Evolutionary conservation across 2,888 invertebrate genomes (phyloP), one percentile per base, ranked within the genome.

Genomic region (Tetragnatha montana): DNA sequence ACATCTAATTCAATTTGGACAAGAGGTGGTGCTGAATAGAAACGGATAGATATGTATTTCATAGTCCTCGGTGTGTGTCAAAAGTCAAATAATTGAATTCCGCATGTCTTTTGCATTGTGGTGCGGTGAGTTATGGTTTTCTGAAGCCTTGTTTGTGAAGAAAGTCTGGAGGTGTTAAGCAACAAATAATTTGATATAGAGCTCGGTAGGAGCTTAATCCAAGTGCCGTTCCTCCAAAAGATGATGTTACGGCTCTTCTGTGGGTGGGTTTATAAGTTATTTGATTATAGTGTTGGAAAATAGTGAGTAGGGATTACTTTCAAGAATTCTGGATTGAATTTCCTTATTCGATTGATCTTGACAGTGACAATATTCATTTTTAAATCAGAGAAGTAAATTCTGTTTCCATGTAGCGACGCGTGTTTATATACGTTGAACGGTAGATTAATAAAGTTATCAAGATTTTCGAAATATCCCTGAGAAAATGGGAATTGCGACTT

Each of bases 151-250:
- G 78, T 60, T 22, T 22, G 70, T 14, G 19, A 70, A 69, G 69
- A 70, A 81, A 70, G 69, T 81, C 49, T 8, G 69, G 70, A 70
- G 49, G 22, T 70, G 81, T 81, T 69, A 49, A 81, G 70, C 8
- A 81, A 47, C 70, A 70, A 81, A 70, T 81, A 12, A 81, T 81
- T 81, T 70, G 47, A 81, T 70, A 69, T 70, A 69, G 7, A 81
- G 49, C 6, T 47, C 70, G 49, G 8, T 49, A 8, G 8, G 10
- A 10, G 60, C 17, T 17, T 60, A 8, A 8, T 60, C 17, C 60
- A 60, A 4, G 12, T 12, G 60, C 12, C 60, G 60, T 12, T 60
- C 10, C 60, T 12, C 60, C 0, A 17, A 60, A 17, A 60, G 6
- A 60, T 60, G 12, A 60, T 60, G 17, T 60, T 60, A 60, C 12